Conservation (phyloP, 2,797 vertebrate species). For the Gambelia wislizenii region DNA sequence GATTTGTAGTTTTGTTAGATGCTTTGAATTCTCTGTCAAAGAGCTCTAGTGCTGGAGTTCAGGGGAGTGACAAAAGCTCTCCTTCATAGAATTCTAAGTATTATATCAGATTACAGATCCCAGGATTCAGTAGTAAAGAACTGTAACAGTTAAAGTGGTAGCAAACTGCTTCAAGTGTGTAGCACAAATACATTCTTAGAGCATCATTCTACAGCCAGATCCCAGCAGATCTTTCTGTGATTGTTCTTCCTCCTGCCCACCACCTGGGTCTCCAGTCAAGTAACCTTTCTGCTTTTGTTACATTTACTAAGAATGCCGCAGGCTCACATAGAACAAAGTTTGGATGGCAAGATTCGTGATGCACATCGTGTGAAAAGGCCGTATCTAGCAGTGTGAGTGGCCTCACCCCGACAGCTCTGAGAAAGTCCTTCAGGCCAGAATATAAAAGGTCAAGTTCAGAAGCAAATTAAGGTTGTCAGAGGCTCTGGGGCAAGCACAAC, state of each 20-base stretch:
- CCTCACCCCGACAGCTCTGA: background rate
- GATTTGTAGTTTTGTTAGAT: too few relatives aligned
- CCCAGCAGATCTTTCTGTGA: background rate
- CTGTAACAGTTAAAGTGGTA: too few relatives aligned
- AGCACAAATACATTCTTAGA: background rate
- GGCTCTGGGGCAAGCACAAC: background rate
- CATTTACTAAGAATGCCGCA: background rate
- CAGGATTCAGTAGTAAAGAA: too few relatives aligned
- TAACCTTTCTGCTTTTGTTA: background rate
- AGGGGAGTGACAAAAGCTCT: too few relatives aligned
- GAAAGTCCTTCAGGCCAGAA: background rate
- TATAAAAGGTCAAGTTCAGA: background rate
- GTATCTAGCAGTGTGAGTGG: background rate
- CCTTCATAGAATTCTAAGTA: too few relatives aligned
- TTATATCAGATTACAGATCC: too few relatives aligned
- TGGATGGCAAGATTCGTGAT: background rate
- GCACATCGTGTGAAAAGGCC: background rate
- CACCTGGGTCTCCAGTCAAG: background rate
- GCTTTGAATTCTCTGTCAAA: too few relatives aligned
- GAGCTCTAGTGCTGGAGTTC: too few relatives aligned
- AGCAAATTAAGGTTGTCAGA: background rate
- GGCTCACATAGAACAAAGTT: background rate
- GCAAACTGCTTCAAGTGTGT: too few relatives aligned
- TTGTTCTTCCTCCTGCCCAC: background rate
- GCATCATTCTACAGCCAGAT: background rate